Evolutionary conservation across 2,797 vertebrate genomes (phyloP).

Genomic region (Chrosomus eos): DNA sequence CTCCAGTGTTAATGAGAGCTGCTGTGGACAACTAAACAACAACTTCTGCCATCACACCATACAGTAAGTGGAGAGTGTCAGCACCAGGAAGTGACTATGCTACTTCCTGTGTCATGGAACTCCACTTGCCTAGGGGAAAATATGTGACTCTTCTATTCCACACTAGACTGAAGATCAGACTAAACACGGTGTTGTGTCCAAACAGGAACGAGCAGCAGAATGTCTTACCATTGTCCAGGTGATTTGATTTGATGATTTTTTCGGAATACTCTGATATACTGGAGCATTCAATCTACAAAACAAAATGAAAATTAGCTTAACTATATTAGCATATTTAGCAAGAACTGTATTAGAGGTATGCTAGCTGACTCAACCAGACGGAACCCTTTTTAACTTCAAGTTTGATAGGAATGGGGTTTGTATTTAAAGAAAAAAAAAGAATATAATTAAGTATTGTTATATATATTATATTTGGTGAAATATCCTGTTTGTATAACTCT

Average conservation of each 20-base stretch:
- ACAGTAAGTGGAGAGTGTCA: constrained; percentile 34
- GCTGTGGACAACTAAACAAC: constrained; percentile 40
- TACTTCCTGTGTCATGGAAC: constrained; percentile 43
- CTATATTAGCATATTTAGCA: not conserved
- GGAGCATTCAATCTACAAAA: constrained; percentile 93
- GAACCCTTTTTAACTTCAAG: not conserved
- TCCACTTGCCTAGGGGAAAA: constrained; percentile 25
- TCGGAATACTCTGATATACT: constrained; percentile 98
- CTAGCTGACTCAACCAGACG: not conserved
- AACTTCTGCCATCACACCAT: constrained; percentile 45
- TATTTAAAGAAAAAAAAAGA: not conserved
- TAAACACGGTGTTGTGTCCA: not conserved
- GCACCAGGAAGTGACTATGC: constrained; percentile 48
- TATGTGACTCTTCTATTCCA: constrained; percentile 32
- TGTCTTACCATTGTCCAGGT: constrained; percentile 92
- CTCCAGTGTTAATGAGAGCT: constrained; percentile 52
- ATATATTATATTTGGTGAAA: not conserved
- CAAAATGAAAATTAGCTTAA: not conserved
- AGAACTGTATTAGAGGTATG: not conserved
- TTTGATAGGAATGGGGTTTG: not conserved
- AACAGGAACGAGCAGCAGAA: not conserved
- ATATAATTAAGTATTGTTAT: not conserved
- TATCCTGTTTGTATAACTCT: not conserved
- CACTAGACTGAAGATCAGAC: constrained; percentile 2
- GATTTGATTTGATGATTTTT: constrained; percentile 98